phyloP scores from a whole-genome alignment of 2,797 vertebrate genomes.

The Pipistrellus kuhlii region DNA sequence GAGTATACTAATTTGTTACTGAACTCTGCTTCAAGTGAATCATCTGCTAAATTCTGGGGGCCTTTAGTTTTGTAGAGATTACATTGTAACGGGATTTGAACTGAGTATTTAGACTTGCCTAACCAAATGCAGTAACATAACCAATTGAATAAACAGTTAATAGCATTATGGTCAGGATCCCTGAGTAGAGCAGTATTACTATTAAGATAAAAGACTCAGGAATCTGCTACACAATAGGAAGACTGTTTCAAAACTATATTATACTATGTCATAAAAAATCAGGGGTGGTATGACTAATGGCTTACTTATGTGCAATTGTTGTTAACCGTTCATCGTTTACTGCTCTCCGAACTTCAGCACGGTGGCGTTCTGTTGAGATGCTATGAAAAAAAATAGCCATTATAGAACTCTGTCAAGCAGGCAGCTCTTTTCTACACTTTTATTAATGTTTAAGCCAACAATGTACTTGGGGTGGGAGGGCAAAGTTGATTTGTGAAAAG shows the following conservation, averaged over 20 bases:
- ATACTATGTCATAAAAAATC: constrained; percentile 73
- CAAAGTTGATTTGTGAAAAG: constrained; percentile 61
- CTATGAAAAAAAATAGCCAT: constrained; percentile 87
- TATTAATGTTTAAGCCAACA: constrained; percentile 77
- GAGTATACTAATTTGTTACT: constrained; percentile 53
- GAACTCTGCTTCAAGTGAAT: constrained; percentile 61
- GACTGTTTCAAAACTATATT: constrained; percentile 72
- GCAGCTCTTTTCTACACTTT: constrained; percentile 77
- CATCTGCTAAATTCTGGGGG: constrained; percentile 5
- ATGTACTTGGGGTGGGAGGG: neutral
- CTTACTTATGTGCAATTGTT: constrained; percentile 99
- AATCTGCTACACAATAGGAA: constrained; percentile 78
- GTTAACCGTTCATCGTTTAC: constrained; percentile 99
- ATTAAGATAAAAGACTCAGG: constrained; percentile 71
- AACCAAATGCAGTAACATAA: constrained; percentile 70
- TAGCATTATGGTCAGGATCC: constrained; percentile 53
- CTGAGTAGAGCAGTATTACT: constrained; percentile 63
- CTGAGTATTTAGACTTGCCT: constrained; percentile 69
- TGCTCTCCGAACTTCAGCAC: constrained; percentile 97
- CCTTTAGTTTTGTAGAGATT: constrained; percentile 68
- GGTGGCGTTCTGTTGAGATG: constrained; percentile 98
- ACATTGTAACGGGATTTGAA: constrained; percentile 65
- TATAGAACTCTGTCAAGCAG: constrained; percentile 83
- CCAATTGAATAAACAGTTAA: constrained; percentile 74
- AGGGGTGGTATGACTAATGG: constrained; percentile 76